Percentiles rank a stretch among this genome's conserved stretches.
phyloP scores from a whole-genome alignment of 2,113 vertebrate genomes.

The Micronycteris hirsuta region DNA sequence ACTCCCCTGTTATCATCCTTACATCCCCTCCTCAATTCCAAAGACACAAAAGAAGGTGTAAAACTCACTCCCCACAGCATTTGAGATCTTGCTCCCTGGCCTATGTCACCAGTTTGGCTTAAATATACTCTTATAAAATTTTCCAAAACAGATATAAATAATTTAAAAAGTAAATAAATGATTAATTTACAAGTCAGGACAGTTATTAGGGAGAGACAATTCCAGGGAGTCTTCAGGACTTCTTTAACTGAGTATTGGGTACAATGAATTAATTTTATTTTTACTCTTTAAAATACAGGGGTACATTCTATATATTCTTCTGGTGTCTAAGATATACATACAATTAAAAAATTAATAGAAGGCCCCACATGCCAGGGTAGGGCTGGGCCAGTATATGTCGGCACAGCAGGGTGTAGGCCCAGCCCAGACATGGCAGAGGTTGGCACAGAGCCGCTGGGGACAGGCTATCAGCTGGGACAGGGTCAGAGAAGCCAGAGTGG shows the following conservation, averaged over 20 bases:
- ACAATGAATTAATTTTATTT: background rate
- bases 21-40: background rate
- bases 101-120: background rate
- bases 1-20: background rate
- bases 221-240: background rate
- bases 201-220: background rate
- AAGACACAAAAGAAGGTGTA: background rate
- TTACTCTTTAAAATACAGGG: background rate
- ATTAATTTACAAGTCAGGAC: background rate
- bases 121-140: background rate
- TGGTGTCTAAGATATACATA: background rate
- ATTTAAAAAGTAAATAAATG: background rate
- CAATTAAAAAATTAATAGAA: background rate
- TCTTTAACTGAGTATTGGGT: background rate
- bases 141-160: background rate
- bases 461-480: no score
- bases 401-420: background rate
- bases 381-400: background rate
- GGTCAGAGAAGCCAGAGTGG: background rate
- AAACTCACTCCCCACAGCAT: background rate
- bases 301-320: background rate
- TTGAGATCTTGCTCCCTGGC: background rate
- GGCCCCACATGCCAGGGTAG: background rate
- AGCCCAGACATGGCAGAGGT: background rate
- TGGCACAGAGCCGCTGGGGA: background rate